Evolutionary conservation across 2,113 vertebrate species (phyloP).

Genomic region (Cyanoliseus patagonus): DNA sequence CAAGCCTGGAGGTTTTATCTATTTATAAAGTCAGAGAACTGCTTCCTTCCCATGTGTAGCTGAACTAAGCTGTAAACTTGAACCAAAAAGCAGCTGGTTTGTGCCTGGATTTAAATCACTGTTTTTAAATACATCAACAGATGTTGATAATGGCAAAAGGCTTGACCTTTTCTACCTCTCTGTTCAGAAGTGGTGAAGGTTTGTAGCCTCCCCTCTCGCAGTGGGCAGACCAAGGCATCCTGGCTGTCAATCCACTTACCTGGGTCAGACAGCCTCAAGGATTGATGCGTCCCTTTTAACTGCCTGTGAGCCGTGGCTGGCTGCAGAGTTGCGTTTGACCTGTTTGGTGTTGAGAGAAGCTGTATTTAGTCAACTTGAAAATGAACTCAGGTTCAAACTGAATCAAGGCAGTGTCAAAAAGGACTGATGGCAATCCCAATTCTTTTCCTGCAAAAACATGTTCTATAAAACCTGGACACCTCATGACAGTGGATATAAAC

Average conservation of each 20-base stretch:
- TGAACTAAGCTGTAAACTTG: neutral
- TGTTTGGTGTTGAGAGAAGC: neutral
- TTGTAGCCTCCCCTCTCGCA: neutral
- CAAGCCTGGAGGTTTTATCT: neutral
- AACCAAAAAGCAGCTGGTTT: neutral
- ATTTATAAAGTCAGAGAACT: neutral
- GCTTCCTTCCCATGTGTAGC: neutral
- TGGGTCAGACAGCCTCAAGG: neutral
- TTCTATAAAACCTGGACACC: neutral
- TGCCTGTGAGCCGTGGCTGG: rapidly evolving
- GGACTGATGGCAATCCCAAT: neutral
- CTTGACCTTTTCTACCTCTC: neutral
- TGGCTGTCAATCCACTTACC: neutral
- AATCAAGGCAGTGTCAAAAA: neutral
- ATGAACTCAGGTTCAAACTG: neutral
- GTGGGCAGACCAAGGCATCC: neutral
- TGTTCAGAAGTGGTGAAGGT: neutral
- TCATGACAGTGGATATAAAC: neutral
- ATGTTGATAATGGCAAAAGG: neutral
- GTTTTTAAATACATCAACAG: neutral
- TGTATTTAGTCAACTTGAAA: neutral
- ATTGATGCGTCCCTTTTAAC: neutral
- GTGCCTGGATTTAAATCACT: neutral
- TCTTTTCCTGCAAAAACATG: neutral
- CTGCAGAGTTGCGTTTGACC: neutral